Percentiles rank a stretch among this genome's conserved stretches.
These are phyloP conservation scores for Podiceps cristatus DNA, from an alignment of 2,113 vertebrate genomes.

Conservation along the genomic window DNA sequence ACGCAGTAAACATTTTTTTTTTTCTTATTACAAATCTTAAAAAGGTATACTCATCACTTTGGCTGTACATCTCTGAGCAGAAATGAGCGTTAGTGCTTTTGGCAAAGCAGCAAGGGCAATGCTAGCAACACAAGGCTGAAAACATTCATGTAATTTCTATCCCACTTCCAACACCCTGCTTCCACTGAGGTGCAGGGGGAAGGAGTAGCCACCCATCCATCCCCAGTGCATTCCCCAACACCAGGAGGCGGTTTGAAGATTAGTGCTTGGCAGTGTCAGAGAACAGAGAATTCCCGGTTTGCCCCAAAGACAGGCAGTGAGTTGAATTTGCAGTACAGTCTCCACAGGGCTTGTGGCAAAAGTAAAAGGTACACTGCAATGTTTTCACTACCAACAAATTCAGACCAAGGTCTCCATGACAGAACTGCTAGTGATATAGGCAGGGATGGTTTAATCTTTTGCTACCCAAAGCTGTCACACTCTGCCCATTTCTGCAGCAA, in stretches of 20 bases:
- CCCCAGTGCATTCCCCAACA: too few relatives aligned
- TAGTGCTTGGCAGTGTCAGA: not conserved
- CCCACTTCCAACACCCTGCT: not conserved
- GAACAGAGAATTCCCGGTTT: not conserved
- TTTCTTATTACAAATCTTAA: not conserved
- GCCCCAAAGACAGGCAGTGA: not conserved
- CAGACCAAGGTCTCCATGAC: fast-evolving
- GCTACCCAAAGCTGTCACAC: not conserved
- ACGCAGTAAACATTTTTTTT: not conserved
- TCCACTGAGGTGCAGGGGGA: not conserved
- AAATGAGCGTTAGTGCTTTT: not conserved
- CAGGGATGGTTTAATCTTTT: not conserved
- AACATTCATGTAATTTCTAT: not conserved
- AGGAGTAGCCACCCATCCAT: not conserved
- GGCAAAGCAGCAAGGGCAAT: not conserved
- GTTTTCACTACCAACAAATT: not conserved
- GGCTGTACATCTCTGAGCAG: not conserved
- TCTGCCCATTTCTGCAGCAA: not conserved
- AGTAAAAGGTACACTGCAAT: not conserved
- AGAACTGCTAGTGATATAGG: not conserved
- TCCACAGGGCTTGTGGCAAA: not conserved
- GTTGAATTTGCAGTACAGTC: not conserved
- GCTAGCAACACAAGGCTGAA: not conserved
- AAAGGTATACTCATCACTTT: not conserved
- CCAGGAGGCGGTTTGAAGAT: not conserved